Evolutionary conservation across 2,888 invertebrate genomes (phyloP).

Genomic region (Antheraea assamensis): DNA sequence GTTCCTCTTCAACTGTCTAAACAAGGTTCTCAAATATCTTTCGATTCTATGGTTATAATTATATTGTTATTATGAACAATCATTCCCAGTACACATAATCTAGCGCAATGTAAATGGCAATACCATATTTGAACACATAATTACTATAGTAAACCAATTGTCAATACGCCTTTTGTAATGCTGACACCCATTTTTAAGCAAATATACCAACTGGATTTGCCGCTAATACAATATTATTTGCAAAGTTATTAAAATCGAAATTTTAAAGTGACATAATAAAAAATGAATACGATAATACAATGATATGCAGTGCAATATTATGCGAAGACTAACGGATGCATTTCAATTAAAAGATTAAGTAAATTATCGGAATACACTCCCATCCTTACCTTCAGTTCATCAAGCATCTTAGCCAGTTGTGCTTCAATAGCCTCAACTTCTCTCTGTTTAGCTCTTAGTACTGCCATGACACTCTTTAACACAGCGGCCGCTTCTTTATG

Average conservation of each 20-base stretch:
- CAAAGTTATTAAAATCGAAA: not conserved
- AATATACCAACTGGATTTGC: not conserved
- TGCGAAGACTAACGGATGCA: not conserved
- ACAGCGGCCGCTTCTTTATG: slow-evolving; percentile 90
- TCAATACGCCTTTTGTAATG: not conserved
- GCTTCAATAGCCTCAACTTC: slow-evolving; percentile 92
- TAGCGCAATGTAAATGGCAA: not conserved
- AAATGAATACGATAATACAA: too few relatives aligned
- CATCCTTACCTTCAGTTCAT: slow-evolving; percentile 84
- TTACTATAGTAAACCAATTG: not conserved
- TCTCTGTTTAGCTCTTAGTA: slow-evolving; percentile 90
- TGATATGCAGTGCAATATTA: not conserved
- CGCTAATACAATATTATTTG: not conserved
- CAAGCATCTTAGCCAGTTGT: slow-evolving; percentile 86
- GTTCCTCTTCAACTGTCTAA: slow-evolving; percentile 86
- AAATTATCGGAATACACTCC: not conserved
- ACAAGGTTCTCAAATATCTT: not conserved
- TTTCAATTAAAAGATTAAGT: not conserved
- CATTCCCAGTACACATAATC: not conserved
- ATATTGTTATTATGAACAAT: not conserved
- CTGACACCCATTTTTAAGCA: not conserved
- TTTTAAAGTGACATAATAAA: too few relatives aligned
- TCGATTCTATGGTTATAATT: not conserved
- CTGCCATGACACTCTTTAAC: slow-evolving; percentile 87
- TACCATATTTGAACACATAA: not conserved